Base-by-base conservation (phyloP, 1,140 invertebrate species). In the Drosophila nebulosa region DNA sequence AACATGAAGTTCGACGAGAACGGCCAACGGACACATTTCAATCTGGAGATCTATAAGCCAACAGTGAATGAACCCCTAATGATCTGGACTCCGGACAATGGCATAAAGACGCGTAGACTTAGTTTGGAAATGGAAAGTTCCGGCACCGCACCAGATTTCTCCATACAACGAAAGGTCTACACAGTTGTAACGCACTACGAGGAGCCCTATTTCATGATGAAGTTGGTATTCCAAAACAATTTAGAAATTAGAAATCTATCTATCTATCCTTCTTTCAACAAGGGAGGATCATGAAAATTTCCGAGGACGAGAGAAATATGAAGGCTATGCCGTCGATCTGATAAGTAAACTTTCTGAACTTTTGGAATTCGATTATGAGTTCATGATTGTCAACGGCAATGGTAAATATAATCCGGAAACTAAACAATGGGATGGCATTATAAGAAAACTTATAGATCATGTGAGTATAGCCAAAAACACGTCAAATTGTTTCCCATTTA, bases 391-490 rank as follows among this genome's bases (percentile, higher is more conserved):
- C 1, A 93, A 93, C 1, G 95, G 96, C 77, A 92, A 93, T 18
- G 97, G 97, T 0, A 94, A 93, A 50, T 94, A 93, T 10, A 92
- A 96, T 83, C 90, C 93, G 1, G 92, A 93, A 4, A 95, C 93
- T 0, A 95, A 94, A 69, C 92, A 94, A 74, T 98, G 97, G 97
- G 94, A 96, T 89, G 97, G 97, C 4, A 93, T 98, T 16, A 96
- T 98, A 12, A 94, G 94, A 59, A 95, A 97, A 64, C 90, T 98
- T 1, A 92, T 97, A 21, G 95, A 96, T 84, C 94, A 94, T 81
- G 96, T 97, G 92, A 92, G 93, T 92, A 63, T 1, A 42, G 0
- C 1, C 0, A 27, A n/a, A n/a, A n/a, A 3, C 0, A 0, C 10
- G 0, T 1, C 6, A 2, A 3, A 21, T 2, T 42, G 36, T 32